A percentile compares a stretch with the other conserved stretches of the same genome.
Conservation (phyloP, 2,113 vertebrate species). For the Puffinus mauretanicus region DNA sequence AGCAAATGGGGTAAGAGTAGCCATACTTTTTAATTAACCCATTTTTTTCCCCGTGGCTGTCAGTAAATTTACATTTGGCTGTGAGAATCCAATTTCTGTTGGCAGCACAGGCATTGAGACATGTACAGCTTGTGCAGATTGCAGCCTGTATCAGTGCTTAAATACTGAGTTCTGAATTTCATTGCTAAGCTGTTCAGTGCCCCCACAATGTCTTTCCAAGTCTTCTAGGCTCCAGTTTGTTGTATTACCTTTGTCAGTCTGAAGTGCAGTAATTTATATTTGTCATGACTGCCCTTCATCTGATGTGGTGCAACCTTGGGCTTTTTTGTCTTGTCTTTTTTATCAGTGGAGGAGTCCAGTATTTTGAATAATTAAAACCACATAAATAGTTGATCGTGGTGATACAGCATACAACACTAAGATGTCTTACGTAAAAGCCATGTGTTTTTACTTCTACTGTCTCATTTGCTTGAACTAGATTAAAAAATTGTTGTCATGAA, state of each 20-base stretch:
- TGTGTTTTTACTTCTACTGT: background rate
- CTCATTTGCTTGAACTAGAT: constrained; percentile 18
- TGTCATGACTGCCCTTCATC: constrained; percentile 39
- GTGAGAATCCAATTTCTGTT: background rate
- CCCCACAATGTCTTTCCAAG: background rate
- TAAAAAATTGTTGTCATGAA: constrained; percentile 31
- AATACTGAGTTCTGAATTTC: background rate
- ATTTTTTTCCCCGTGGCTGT: background rate
- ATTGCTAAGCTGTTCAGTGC: background rate
- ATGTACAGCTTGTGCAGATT: background rate
- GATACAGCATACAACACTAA: background rate
- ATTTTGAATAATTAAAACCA: constrained; percentile 41
- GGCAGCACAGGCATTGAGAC: background rate
- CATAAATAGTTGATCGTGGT: constrained; percentile 6
- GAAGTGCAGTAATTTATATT: constrained; percentile 33
- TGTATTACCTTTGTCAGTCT: constrained; percentile 31
- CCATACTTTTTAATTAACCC: background rate
- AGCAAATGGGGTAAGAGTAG: background rate
- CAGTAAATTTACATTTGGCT: constrained; percentile 1
- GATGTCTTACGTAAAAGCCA: background rate
- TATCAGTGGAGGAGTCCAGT: background rate
- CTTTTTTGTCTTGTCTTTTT: background rate
- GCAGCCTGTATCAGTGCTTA: background rate
- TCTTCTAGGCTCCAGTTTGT: constrained; percentile 31
- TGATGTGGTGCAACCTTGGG: background rate